Evolutionary conservation across 2,797 vertebrate genomes (phyloP).

Genomic region (Trachops cirrhosus): DNA sequence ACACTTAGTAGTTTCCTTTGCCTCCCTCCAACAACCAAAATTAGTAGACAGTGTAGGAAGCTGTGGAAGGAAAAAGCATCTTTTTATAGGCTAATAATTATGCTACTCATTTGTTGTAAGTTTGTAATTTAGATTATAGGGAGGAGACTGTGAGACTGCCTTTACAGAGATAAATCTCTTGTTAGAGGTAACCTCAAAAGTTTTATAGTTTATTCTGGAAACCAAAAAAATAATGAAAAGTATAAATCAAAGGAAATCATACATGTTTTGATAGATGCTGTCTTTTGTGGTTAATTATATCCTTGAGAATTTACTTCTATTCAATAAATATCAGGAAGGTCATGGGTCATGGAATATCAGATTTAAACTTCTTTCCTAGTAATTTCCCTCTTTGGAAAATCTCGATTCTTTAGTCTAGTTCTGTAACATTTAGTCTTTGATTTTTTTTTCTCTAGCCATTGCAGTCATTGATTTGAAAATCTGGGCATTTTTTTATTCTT

Average conservation of each 20-base stretch:
- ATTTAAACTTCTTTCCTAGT: conserved; percentile 31
- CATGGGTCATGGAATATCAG: not conserved
- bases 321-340: not conserved
- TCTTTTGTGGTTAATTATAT: not conserved
- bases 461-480: not conserved
- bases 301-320: conserved; percentile 4
- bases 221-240: not conserved
- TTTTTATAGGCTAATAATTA: not conserved
- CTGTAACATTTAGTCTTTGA: not conserved
- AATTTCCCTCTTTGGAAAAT: conserved; percentile 33
- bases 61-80: not conserved
- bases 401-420: conserved; percentile 13
- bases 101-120: not conserved
- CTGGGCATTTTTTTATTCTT: not conserved
- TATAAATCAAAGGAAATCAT: not conserved
- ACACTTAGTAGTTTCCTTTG: not conserved
- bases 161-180: conserved; percentile 21
- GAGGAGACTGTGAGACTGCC: not conserved
- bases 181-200: conserved; percentile 3
- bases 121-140: not conserved
- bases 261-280: not conserved
- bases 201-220: not conserved
- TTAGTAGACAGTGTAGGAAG: not conserved
- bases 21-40: not conserved
- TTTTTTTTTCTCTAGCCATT: not conserved